Evolutionary conservation across 2,797 vertebrate genomes (phyloP).

Genomic region (Sebastes oblongus): DNA sequence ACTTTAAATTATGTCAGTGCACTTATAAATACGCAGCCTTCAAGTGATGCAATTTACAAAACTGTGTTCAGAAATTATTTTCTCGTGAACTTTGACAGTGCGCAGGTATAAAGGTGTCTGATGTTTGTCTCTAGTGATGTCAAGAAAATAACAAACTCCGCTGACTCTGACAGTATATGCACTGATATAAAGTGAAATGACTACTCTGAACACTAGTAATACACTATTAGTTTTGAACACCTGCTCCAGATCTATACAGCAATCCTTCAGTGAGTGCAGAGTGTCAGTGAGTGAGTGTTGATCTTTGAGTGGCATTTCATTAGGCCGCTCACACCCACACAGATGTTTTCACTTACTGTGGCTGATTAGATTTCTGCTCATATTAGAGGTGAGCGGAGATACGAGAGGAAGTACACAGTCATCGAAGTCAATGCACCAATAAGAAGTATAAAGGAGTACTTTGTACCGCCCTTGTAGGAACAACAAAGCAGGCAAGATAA

Average conservation of each 20-base stretch:
- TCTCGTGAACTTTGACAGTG: background rate
- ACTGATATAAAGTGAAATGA: background rate
- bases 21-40: background rate
- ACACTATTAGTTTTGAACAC: background rate
- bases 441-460: background rate
- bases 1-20: background rate
- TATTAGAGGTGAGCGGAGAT: background rate
- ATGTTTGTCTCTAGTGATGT: background rate
- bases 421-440: background rate
- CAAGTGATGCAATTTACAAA: conserved; percentile 5
- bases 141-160: background rate
- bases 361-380: background rate
- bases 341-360: background rate
- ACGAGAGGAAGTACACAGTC: background rate
- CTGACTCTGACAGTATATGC: background rate
- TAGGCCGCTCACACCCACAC: background rate
- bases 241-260: background rate
- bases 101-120: background rate
- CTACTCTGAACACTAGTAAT: too few species aligned
- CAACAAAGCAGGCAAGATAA: background rate
- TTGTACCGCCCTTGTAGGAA: background rate
- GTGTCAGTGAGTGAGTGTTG: background rate
- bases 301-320: background rate
- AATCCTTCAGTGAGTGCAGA: background rate
- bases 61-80: background rate